Evolutionary conservation across 2,888 invertebrate species (phyloP).

Genomic region (Rhingia campestris): DNA sequence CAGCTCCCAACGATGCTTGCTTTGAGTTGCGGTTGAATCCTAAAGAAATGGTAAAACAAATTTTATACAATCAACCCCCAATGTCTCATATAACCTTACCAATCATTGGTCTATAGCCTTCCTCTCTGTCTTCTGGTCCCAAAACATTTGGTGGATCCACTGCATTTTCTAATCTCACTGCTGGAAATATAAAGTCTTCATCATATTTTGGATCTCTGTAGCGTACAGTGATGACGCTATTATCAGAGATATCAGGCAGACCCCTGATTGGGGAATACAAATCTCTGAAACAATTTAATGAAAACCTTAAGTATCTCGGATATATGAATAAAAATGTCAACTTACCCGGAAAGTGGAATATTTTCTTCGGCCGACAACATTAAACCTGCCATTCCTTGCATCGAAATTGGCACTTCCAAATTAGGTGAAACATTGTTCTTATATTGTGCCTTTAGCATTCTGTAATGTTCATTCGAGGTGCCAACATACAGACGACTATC

Average conservation of each 20-base stretch:
- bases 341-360: slow-evolving; percentile 87
- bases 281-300: slow-evolving; percentile 79
- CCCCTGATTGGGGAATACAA: slow-evolving; percentile 89
- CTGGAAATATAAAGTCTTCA: slow-evolving; percentile 90
- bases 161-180: slow-evolving; percentile 87
- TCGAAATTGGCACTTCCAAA: slow-evolving; percentile 85
- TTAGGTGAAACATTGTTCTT: slow-evolving; percentile 83
- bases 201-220: slow-evolving; percentile 92
- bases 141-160: slow-evolving; percentile 89
- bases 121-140: slow-evolving; percentile 89
- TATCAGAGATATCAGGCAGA: slow-evolving; percentile 85
- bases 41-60: slow-evolving; percentile 75
- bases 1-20: slow-evolving; percentile 86
- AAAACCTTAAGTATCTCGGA: background rate
- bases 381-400: slow-evolving; percentile 93
- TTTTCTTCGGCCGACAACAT: slow-evolving; percentile 89
- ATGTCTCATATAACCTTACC: slow-evolving; percentile 83
- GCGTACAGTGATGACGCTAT: slow-evolving; percentile 86
- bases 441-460: slow-evolving; percentile 88
- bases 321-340: background rate
- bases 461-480: slow-evolving; percentile 87
- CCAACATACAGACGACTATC: slow-evolving; percentile 95
- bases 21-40: slow-evolving; percentile 87
- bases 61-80: too few species aligned
- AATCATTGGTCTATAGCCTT: slow-evolving; percentile 90